Percentiles rank a stretch among this genome's conserved stretches.
Evolutionary conservation across 1,140 invertebrate species (phyloP).

Genomic region (Hirudo medicinalis): DNA sequence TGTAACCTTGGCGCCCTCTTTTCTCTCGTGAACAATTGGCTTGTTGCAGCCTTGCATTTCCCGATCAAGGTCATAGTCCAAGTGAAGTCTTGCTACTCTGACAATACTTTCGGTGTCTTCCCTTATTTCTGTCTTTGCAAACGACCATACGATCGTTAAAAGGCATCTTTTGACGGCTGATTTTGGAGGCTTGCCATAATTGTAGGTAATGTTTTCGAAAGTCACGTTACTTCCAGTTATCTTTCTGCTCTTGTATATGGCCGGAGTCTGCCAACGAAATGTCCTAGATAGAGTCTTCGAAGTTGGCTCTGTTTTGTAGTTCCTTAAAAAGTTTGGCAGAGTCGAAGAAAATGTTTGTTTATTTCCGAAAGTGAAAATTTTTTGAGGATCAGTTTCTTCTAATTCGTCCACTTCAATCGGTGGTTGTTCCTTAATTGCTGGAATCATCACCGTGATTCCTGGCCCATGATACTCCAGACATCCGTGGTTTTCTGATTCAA

Average conservation of each 20-base stretch:
- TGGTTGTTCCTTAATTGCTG: background rate
- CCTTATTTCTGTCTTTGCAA: background rate
- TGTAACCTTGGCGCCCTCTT: background rate
- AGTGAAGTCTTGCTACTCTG: background rate
- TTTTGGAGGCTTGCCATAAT: background rate
- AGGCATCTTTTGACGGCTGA: background rate
- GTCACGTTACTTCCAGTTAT: background rate
- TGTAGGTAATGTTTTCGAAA: conserved; percentile 10
- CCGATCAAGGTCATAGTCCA: background rate
- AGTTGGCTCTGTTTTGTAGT: too few relatives aligned
- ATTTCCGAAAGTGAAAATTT: background rate
- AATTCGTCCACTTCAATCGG: background rate
- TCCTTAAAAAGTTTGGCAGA: too few relatives aligned
- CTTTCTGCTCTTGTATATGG: conserved; percentile 2
- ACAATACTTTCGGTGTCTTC: conserved; percentile 5
- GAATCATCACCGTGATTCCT: background rate
- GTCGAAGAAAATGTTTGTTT: too few relatives aligned
- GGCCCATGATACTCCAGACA: background rate
- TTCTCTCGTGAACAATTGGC: background rate
- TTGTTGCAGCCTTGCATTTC: background rate
- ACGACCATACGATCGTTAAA: background rate
- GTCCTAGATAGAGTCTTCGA: too few relatives aligned
- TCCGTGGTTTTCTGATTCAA: background rate
- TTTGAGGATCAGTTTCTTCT: background rate
- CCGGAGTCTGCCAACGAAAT: background rate